Base-by-base conservation (phyloP, 2,797 vertebrate species). In the Triplophysa yarkandensis region DNA sequence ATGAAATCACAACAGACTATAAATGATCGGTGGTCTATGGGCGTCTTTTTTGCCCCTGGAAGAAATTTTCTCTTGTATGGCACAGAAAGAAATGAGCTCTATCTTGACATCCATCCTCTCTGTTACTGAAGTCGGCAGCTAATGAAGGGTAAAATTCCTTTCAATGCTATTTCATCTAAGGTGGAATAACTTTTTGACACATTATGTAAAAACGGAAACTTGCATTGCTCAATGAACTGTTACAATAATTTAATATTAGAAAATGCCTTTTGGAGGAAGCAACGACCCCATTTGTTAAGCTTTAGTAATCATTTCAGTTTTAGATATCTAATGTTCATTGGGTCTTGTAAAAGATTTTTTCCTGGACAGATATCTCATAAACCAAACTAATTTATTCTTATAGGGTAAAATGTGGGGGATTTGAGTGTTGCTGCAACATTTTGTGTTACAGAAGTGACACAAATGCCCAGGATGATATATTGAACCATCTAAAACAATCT, bases 91-190 rank as follows among this genome's bases (percentile, higher is more conserved):
- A 71, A 41, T 71, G 39, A 19, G 44, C 44, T 46, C n/a, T 64
- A 66, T 21, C 17, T 66, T 68, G 44, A 58, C 80, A 80, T 50
- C 46, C 60, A 78, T 58, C 60, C 57, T 68, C 71, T 77, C 65
- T 69, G 69, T 78, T 72, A 69, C 68, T 67, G 74, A 80, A 80
- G n/a, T n/a, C n/a, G n/a, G 68, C 39, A 74, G 52, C 27, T 70
- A 61, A 80, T 81, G 64, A 76, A 69, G 76, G 52, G 55, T 67
- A 60, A 74, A 58, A 78, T 76, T 58, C 43, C 71, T 57, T 74
- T 30, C 48, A 63, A 77, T 44, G 36, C 41, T 72, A 74, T 74
- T 63, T 52, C 66, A 16, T 55, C 23, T 46, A 9, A 36, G 43
- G 32, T 68, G 67, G n/a, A 76, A 68, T 76, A 69, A 70, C 19